These are phyloP conservation scores for Herpailurus yagouaroundi DNA, from an alignment of 2,113 vertebrate species.

Conservation along the genomic window DNA sequence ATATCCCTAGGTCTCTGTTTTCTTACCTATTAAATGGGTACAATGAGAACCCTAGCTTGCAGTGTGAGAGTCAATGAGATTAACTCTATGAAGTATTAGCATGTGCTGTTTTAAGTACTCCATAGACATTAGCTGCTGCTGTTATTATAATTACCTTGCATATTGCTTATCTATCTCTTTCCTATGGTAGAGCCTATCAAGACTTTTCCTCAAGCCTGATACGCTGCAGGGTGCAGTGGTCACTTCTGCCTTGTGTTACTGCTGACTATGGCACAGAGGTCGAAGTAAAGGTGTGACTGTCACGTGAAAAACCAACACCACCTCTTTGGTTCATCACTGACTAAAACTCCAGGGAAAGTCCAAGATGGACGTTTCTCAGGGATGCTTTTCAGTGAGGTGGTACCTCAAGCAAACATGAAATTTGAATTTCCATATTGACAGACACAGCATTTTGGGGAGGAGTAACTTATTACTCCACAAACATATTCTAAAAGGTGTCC, in stretches of 20 bases:
- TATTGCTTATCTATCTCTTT: neutral
- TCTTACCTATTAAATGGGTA: neutral
- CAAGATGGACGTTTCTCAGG: neutral
- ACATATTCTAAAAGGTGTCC: neutral
- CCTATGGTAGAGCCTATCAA: neutral
- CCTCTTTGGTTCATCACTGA: neutral
- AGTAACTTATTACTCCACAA: neutral
- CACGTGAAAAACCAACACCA: neutral
- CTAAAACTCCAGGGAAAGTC: neutral
- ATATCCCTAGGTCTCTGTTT: neutral
- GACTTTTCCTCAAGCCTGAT: neutral
- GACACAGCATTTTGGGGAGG: neutral
- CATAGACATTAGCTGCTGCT: neutral
- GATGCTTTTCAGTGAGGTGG: neutral
- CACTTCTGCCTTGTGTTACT: neutral
- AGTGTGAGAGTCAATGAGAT: neutral
- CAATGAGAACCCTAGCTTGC: neutral
- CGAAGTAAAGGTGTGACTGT: neutral
- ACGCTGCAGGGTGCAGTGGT: neutral
- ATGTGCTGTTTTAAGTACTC: neutral
- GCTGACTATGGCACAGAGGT: neutral
- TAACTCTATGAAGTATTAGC: neutral
- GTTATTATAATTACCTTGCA: neutral
- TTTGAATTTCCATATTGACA: neutral
- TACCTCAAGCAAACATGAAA: neutral